These are phyloP conservation scores for Globodera rostochiensis DNA, from an alignment of 1,140 invertebrate species.

Conservation along the genomic window DNA sequence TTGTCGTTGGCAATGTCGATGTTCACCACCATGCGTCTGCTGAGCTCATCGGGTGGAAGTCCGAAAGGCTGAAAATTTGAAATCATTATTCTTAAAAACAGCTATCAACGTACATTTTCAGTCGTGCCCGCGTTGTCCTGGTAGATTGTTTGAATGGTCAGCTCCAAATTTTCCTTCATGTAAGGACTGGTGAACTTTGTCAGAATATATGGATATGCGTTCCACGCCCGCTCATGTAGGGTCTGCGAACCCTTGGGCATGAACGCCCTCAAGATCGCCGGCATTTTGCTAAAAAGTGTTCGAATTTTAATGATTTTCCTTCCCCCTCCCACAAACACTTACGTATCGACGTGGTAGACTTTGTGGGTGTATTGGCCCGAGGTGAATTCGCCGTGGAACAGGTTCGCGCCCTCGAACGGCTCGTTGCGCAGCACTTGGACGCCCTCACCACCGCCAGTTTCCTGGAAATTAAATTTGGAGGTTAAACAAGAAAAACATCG, in stretches of 20 bases:
- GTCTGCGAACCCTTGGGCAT: constrained; percentile 93
- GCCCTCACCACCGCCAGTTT: constrained; percentile 98
- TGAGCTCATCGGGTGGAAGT: constrained; percentile 45
- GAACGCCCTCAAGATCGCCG: constrained; percentile 77
- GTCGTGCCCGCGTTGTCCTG: constrained; percentile 80
- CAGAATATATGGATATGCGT: constrained; percentile 98
- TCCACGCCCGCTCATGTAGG: constrained; percentile 99
- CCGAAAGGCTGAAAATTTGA: not conserved
- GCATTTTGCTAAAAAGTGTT: constrained; percentile 67
- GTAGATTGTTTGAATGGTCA: constrained; percentile 95
- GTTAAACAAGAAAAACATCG: not conserved
- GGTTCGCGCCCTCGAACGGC: constrained; percentile 83
- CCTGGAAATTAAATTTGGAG: constrained; percentile 66
- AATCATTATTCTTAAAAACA: not conserved
- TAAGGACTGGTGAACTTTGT: constrained; percentile 86
- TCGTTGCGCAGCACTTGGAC: constrained; percentile 97
- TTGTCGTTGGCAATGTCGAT: constrained; percentile 64
- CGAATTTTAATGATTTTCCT: not conserved
- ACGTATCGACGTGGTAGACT: constrained; percentile 94
- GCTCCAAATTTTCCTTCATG: constrained; percentile 95
- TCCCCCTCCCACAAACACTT: constrained; percentile 35
- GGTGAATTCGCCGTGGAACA: constrained; percentile 85
- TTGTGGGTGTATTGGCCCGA: constrained; percentile 99
- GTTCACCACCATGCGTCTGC: constrained; percentile 56
- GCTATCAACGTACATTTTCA: constrained; percentile 72